Conservation (phyloP, 2,113 vertebrate genomes). For the Rhynchomys soricoides region DNA sequence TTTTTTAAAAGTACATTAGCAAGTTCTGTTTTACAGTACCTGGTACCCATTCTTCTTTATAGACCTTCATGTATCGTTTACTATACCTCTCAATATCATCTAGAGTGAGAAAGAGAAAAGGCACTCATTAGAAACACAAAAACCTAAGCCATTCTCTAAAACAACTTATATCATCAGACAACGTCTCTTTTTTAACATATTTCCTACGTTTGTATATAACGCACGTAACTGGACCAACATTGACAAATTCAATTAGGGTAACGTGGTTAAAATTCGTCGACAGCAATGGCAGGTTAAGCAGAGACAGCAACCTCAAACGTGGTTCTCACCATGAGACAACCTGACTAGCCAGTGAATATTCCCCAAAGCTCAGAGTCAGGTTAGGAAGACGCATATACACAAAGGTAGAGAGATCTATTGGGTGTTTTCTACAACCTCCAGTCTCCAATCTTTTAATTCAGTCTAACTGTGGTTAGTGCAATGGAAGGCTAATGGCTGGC, state of each 20-base stretch:
- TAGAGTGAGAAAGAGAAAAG: constrained; percentile 75
- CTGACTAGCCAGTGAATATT: background rate
- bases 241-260: background rate
- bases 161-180: background rate
- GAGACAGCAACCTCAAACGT: background rate
- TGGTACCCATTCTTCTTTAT: constrained; percentile 89
- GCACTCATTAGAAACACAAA: constrained; percentile 25
- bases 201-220: background rate
- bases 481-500: background rate
- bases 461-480: background rate
- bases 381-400: background rate
- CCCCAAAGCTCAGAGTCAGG: background rate
- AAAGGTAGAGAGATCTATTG: background rate
- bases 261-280: background rate
- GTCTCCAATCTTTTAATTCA: background rate
- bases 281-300: background rate
- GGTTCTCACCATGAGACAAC: background rate
- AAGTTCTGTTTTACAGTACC: constrained; percentile 81
- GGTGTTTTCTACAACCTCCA: background rate
- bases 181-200: background rate
- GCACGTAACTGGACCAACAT: background rate
- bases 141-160: constrained; percentile 27
- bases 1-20: background rate
- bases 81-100: constrained; percentile 91
- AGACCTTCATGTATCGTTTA: constrained; percentile 87